phyloP scores from a whole-genome alignment of 1,140 invertebrate genomes.

The Drosophila repletoides region DNA sequence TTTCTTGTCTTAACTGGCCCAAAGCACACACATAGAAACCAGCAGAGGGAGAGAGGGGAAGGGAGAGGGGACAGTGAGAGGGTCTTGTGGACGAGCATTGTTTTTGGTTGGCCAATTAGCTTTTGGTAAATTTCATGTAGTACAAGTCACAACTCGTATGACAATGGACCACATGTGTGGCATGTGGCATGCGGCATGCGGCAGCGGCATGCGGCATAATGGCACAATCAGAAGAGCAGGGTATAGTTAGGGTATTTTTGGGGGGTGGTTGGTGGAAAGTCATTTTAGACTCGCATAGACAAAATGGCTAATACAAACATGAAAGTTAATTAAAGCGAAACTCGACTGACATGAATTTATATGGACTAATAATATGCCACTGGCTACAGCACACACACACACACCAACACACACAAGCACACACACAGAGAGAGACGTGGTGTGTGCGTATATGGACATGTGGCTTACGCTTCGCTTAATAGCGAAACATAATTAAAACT shows the following conservation, averaged over 20 bases:
- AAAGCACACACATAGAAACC: neutral
- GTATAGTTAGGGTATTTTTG: neutral
- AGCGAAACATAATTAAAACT: slow-evolving; percentile 73
- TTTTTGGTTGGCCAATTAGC: slow-evolving; percentile 61
- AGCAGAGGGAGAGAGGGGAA: neutral
- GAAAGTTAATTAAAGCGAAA: slow-evolving; percentile 80
- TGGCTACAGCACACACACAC: slow-evolving; percentile 23
- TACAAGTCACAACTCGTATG: slow-evolving; percentile 24
- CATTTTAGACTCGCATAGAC: slow-evolving; percentile 51
- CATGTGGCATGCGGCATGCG: too few relatives aligned
- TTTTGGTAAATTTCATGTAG: slow-evolving; percentile 44
- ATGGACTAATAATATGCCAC: slow-evolving; percentile 75
- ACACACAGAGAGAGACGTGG: neutral
- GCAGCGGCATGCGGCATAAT: too few relatives aligned
- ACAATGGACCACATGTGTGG: slow-evolving; percentile 29
- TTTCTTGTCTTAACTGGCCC: slow-evolving; percentile 1
- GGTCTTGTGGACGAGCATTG: slow-evolving; percentile 15
- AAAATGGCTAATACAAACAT: slow-evolving; percentile 73
- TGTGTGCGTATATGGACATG: slow-evolving; percentile 16
- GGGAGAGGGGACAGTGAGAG: too few relatives aligned
- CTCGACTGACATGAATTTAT: slow-evolving; percentile 78
- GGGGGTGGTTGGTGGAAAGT: slow-evolving; percentile 5
- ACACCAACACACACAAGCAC: neutral
- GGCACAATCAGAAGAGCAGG: slow-evolving; percentile 29
- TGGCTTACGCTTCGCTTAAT: slow-evolving; percentile 61